Conservation (phyloP, 2,113 vertebrate genomes). For the Centropus unirufus region DNA sequence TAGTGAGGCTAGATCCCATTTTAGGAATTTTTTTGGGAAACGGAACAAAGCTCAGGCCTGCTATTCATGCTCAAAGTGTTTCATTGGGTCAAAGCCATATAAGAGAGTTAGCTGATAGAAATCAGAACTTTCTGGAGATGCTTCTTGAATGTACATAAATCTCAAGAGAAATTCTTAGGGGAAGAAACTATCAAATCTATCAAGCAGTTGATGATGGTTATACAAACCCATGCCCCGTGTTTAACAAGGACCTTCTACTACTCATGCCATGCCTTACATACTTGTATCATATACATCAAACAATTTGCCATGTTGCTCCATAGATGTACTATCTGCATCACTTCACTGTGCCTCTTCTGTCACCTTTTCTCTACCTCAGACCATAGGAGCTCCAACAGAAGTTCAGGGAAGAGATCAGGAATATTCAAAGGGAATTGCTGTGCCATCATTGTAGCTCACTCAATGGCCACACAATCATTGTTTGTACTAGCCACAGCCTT, state of each 20-base stretch:
- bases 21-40: not conserved
- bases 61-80: not conserved
- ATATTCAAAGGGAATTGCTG: not conserved
- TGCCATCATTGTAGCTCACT: not conserved
- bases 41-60: not conserved
- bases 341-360: not conserved
- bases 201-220: not conserved
- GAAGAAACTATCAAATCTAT: not conserved
- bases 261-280: not conserved
- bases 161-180: not conserved
- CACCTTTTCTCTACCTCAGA: not conserved
- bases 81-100: not conserved
- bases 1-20: not conserved
- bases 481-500: not conserved
- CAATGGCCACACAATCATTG: not conserved
- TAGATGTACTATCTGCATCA: not conserved
- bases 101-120: not conserved
- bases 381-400: rapidly evolving
- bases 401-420: not conserved
- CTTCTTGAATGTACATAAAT: not conserved
- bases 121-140: not conserved
- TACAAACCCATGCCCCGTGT: not conserved
- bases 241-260: not conserved
- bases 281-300: not conserved
- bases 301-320: not conserved